A percentile compares a stretch with the other conserved stretches of the same genome.
phyloP scores from a whole-genome alignment of 1,140 invertebrate genomes.

The Batillaria attramentaria region DNA sequence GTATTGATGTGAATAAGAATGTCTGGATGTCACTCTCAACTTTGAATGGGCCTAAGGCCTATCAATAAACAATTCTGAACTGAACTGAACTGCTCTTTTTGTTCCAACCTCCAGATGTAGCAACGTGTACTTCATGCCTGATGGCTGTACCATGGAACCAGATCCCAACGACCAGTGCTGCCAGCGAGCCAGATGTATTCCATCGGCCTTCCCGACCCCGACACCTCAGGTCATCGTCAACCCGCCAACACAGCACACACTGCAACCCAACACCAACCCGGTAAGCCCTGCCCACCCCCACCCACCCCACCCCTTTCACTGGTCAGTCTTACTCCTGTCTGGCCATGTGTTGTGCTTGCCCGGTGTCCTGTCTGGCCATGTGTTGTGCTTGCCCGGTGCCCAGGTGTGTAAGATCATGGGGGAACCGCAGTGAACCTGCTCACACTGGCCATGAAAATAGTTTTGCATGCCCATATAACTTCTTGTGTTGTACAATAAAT shows the following conservation, averaged over 20 bases:
- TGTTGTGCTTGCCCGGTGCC: background rate
- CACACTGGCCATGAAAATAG: background rate
- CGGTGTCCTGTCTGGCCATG: background rate
- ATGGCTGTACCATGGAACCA: slow-evolving; percentile 39
- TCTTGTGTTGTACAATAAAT: background rate
- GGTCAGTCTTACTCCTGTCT: background rate
- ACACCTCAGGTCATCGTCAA: slow-evolving; percentile 9
- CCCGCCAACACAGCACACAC: slow-evolving; percentile 30
- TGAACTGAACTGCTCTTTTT: too few species aligned
- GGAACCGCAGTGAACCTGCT: background rate
- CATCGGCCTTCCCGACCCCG: slow-evolving; percentile 28
- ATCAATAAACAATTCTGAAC: too few species aligned
- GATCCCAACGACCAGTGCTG: slow-evolving; percentile 48
- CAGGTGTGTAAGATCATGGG: background rate
- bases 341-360: background rate
- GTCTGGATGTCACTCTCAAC: too few species aligned
- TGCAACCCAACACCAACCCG: background rate
- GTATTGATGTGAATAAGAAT: too few species aligned
- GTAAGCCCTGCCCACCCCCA: slow-evolving; percentile 9
- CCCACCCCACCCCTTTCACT: background rate
- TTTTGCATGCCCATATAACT: background rate
- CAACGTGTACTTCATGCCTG: slow-evolving; percentile 40
- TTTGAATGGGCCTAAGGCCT: too few species aligned
- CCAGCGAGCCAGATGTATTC: slow-evolving; percentile 38
- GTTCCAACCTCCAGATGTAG: slow-evolving; percentile 36